Conservation (phyloP, 2,113 vertebrate genomes). For the Sebastes schlegelii region DNA sequence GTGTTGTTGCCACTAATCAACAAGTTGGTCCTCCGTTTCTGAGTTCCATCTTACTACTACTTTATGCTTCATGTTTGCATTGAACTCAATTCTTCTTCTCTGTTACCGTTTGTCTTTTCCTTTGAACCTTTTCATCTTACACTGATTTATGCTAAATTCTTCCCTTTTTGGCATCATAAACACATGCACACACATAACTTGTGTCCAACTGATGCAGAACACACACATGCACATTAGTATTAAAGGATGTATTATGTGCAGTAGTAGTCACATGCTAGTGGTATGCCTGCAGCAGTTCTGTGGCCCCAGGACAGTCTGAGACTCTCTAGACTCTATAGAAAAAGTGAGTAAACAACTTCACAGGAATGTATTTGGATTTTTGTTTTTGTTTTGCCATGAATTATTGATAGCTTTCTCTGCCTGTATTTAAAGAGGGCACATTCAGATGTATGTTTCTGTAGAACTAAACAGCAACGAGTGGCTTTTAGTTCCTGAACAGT, state of each 20-base stretch:
- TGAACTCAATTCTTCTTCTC: not conserved
- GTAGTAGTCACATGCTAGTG: conserved; percentile 34
- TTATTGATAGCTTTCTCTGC: not conserved
- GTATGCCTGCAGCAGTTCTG: not conserved
- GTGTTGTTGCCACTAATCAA: too few relatives aligned
- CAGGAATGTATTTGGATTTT: not conserved
- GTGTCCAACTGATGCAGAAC: not conserved
- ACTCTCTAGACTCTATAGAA: not conserved
- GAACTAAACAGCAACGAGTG: not conserved
- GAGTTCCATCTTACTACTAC: too few relatives aligned
- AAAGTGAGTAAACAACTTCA: not conserved
- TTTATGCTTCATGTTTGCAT: too few relatives aligned
- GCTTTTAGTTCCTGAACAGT: not conserved
- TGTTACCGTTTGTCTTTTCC: not conserved
- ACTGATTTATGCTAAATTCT: not conserved
- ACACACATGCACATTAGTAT: conserved; percentile 4
- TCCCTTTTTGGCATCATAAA: not conserved
- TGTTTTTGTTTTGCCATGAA: not conserved
- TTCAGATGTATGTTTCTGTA: not conserved
- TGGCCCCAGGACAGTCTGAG: conserved; percentile 1
- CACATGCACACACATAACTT: not conserved
- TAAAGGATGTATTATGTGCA: conserved; percentile 38
- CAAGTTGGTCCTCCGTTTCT: too few relatives aligned
- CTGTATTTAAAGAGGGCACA: not conserved
- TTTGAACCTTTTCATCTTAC: not conserved